Conservation (phyloP, 2,888 invertebrate genomes). For the Eutolmus rufibarbis region DNA sequence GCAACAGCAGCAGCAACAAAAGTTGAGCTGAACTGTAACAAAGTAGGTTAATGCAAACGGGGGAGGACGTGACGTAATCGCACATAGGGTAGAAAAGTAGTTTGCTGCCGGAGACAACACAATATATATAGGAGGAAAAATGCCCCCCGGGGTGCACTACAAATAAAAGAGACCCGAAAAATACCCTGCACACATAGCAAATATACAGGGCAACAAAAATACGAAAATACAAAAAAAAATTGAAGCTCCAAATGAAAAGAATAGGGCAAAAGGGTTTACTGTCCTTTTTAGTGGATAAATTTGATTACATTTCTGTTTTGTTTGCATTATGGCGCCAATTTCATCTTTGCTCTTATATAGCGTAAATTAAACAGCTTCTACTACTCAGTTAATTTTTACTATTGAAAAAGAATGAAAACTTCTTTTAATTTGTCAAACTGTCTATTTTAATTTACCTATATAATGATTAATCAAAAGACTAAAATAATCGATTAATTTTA, state of each 20-base stretch:
- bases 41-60: constrained; percentile 8
- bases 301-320: constrained; percentile 11
- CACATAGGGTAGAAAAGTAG: neutral
- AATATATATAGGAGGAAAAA: neutral
- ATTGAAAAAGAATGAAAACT: too few species aligned
- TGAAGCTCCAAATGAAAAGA: neutral
- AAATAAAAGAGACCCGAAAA: constrained; percentile 19
- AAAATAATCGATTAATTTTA: too few species aligned
- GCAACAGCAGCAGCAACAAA: neutral
- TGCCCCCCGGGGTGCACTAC: neutral
- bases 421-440: too few species aligned
- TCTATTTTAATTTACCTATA: too few species aligned
- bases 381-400: too few species aligned
- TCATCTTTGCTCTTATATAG: neutral
- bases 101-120: neutral
- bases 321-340: neutral
- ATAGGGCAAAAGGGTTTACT: constrained; percentile 2
- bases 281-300: neutral
- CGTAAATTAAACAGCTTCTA: too few species aligned
- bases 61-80: constrained; percentile 20
- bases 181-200: neutral
- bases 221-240: neutral
- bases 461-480: too few species aligned
- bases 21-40: neutral
- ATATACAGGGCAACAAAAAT: neutral